Conservation (phyloP, 2,888 invertebrate genomes). For the Netelia inedita region DNA sequence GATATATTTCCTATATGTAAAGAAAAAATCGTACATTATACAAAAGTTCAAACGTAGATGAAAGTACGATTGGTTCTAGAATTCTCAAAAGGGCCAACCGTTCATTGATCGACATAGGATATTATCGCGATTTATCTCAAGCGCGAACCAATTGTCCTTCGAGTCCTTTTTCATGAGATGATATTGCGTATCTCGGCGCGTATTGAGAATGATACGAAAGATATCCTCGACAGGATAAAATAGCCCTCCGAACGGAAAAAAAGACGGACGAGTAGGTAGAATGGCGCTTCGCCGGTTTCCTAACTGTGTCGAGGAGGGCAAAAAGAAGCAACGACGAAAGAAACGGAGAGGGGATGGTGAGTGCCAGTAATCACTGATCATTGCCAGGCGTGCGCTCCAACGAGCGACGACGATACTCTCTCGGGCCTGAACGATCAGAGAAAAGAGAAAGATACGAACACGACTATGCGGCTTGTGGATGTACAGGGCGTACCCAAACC, state of each 20-base stretch:
- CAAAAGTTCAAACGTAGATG: background rate
- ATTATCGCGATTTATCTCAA: background rate
- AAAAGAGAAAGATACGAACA: conserved; percentile 29
- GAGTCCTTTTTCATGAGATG: too few relatives aligned
- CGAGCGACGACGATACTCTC: conserved; percentile 5
- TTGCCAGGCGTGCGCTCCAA: conserved; percentile 11
- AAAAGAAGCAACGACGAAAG: background rate
- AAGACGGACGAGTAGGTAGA: background rate
- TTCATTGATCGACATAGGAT: background rate
- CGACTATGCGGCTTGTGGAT: background rate
- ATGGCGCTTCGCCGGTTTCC: conserved; percentile 32
- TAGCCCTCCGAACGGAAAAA: conserved; percentile 7
- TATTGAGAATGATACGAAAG: too few relatives aligned
- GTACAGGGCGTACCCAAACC: conserved; percentile 24
- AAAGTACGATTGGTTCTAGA: background rate
- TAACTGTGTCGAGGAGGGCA: background rate
- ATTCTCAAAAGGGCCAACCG: background rate
- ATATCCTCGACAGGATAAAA: background rate
- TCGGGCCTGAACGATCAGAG: background rate
- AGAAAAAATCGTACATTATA: conserved; percentile 15
- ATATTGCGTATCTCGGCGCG: too few relatives aligned
- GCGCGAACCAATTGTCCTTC: too few relatives aligned
- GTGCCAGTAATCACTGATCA: conserved; percentile 42
- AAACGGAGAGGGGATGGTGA: background rate
- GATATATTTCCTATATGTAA: conserved; percentile 12